A percentile compares a stretch with the other conserved stretches of the same genome.
phyloP scores from a whole-genome alignment of 2,888 invertebrate genomes.

The Orthosia gothica region DNA sequence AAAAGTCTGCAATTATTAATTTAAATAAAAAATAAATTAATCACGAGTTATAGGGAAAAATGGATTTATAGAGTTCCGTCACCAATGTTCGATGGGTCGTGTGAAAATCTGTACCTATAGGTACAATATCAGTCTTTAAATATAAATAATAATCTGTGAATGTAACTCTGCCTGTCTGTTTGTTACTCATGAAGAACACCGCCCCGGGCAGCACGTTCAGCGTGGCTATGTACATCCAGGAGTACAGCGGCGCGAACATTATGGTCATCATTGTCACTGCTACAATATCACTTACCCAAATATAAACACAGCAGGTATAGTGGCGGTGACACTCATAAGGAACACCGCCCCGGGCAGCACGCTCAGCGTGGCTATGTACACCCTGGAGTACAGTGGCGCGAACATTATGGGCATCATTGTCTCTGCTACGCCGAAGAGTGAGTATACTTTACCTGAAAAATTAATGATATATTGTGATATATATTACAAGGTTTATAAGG shows the following conservation, averaged over 20 bases:
- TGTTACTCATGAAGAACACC: conserved; percentile 92
- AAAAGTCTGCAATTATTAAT: too few species aligned
- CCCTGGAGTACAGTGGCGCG: conserved; percentile 93
- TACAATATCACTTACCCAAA: conserved; percentile 90
- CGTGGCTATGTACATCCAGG: conserved; percentile 93
- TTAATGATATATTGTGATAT: too few species aligned
- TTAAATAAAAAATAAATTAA: too few species aligned
- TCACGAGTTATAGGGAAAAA: too few species aligned
- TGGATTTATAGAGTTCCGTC: too few species aligned
- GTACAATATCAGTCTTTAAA: too few species aligned
- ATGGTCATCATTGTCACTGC: conserved; percentile 94
- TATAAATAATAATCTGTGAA: too few species aligned
- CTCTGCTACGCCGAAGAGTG: conserved; percentile 94
- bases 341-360: conserved; percentile 94
- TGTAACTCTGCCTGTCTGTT: too few species aligned
- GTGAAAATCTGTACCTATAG: too few species aligned
- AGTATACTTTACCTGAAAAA: conserved; percentile 93
- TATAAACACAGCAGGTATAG: conserved; percentile 93
- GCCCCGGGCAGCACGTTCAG: conserved; percentile 93
- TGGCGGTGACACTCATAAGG: conserved; percentile 92
- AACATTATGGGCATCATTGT: conserved; percentile 94
- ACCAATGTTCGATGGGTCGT: too few species aligned
- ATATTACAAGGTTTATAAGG: too few species aligned
- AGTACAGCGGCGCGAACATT: conserved; percentile 94
- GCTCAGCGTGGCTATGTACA: conserved; percentile 93